phyloP scores from a whole-genome alignment of 2,888 invertebrate species.

The Auanema freiburgensis region DNA sequence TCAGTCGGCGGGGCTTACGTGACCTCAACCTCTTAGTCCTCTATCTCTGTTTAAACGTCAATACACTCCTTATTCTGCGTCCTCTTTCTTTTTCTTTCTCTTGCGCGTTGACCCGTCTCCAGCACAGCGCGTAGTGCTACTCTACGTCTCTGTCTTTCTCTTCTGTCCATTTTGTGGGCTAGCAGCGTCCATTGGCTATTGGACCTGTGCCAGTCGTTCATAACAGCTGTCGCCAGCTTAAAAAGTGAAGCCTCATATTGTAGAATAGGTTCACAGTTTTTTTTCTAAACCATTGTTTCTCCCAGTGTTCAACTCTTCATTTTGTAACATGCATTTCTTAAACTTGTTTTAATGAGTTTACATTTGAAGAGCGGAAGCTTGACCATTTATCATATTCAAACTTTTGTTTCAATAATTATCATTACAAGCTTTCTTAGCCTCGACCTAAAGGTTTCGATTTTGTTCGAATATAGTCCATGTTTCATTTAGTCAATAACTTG shows the following conservation, averaged over 20 bases:
- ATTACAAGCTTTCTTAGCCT: background rate
- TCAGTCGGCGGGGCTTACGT: constrained; percentile 3
- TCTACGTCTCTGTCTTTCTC: constrained; percentile 9
- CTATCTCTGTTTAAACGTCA: background rate
- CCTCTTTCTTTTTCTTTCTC: constrained; percentile 10
- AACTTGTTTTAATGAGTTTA: constrained; percentile 4
- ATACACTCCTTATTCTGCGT: background rate
- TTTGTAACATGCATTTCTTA: constrained; percentile 2
- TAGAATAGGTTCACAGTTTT: no score
- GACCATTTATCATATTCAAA: background rate
- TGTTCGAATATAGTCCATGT: background rate
- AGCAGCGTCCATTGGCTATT: no score
- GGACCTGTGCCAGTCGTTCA: no score
- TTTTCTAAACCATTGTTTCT: no score
- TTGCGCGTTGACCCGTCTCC: constrained; percentile 7
- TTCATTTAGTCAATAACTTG: background rate
- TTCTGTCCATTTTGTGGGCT: background rate
- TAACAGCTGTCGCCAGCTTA: no score
- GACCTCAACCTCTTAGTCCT: constrained; percentile 4
- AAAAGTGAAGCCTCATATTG: no score
- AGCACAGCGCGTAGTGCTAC: background rate
- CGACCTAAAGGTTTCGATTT: background rate
- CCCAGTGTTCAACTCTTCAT: constrained; percentile 2
- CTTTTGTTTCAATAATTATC: no score
- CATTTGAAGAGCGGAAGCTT: constrained; percentile 4